Evolutionary conservation across 2,113 vertebrate genomes (phyloP), one percentile per base, ranked within the genome.

Genomic region (Pimephales promelas): DNA sequence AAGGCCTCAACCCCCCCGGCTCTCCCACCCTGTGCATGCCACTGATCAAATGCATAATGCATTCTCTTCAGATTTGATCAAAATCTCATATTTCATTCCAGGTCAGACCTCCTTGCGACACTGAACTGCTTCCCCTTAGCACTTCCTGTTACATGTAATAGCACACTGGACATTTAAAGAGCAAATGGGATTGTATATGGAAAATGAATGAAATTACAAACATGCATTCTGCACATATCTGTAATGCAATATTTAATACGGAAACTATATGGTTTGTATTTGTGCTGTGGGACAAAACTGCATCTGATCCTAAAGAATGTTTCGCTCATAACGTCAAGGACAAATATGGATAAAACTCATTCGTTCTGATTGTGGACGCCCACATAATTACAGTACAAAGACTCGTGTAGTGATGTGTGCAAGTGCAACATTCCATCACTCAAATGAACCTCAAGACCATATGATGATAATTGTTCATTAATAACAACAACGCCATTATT

Each of bases 11-110:
- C 2, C 40, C 40, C 8, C 1, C 8, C 40, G 40, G 40, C 8
- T 40, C 40, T 40, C 8, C 40, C 40, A 40, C 40, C 8, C 40
- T 40, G 40, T 40, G 8, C 40, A 40, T 8, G 40, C 8, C 40
- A 10, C 40, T 40, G 40, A 64, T 47, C 49, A 74, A 43, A 28
- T 10, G 24, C 40, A 81, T 88, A 85, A 88, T 87, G 79, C 78
- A 73, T 73, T 89, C 83, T 85, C 76, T 79, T 2, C 88, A 20
- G 14, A 79, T 79, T n/a, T 49, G 59, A 88, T 86, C 26, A 73
- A 85, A 84, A 87, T 80, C 47, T 91, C 89, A 90, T 89, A 91
- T 92, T 92, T 85, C 86, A 81, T 90, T 70, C 24, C 75, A 74
- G 70, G 70, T 49, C 59, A 54, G 66, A 73, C 56, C n/a, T 81